Evolutionary conservation across 2,888 invertebrate genomes (phyloP).

Genomic region (Bruchidius siliquastri): DNA sequence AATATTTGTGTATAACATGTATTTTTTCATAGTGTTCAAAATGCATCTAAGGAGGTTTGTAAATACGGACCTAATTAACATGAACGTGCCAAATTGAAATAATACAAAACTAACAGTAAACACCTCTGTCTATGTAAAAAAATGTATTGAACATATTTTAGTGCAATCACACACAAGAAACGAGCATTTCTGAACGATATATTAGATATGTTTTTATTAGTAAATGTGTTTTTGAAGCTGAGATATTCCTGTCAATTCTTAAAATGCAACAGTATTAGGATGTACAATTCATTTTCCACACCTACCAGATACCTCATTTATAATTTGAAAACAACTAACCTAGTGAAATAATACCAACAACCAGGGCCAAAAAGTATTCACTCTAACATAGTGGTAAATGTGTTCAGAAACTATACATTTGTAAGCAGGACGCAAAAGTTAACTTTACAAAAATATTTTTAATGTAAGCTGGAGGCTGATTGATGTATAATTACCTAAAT

Average conservation of each 20-base stretch:
- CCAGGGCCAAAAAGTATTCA: conserved; percentile 31
- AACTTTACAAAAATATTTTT: conserved; percentile 16
- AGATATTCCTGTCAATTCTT: conserved; percentile 12
- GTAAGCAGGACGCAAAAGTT: conserved; percentile 18
- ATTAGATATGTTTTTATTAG: not conserved
- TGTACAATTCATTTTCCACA: conserved; percentile 11
- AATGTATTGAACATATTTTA: not conserved
- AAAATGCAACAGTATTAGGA: conserved; percentile 16
- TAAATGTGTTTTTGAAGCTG: conserved; percentile 8
- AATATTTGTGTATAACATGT: too few relatives aligned
- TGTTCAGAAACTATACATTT: conserved; percentile 27
- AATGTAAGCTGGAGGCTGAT: not conserved
- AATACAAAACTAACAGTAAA: not conserved
- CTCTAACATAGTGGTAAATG: conserved; percentile 31
- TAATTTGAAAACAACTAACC: conserved; percentile 11
- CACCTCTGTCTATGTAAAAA: not conserved
- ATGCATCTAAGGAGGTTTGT: not conserved
- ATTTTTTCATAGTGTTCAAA: too few relatives aligned
- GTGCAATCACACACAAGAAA: not conserved
- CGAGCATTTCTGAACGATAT: not conserved
- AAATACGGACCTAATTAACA: not conserved
- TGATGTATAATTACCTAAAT: not conserved
- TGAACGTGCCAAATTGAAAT: not conserved
- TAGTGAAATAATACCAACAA: conserved; percentile 13
- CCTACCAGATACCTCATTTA: conserved; percentile 8